Conservation (phyloP, 2,888 invertebrate genomes). For the Tipula lateralis region DNA sequence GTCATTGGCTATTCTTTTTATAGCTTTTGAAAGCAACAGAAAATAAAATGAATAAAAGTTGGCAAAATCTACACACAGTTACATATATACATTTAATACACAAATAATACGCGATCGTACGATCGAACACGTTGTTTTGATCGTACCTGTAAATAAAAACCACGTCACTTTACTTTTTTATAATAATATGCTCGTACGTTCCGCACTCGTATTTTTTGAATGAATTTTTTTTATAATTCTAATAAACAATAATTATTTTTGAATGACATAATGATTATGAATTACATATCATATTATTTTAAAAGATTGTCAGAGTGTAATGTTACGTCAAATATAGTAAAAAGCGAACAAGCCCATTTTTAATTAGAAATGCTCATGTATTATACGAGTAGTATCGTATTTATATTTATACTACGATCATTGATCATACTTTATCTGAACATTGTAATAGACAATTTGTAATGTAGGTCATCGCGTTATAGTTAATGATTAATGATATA, state of each 20-base stretch:
- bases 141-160: neutral
- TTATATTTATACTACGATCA: neutral
- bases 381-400: neutral
- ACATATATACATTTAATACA: neutral
- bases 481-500: neutral
- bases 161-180: neutral
- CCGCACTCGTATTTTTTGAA: neutral
- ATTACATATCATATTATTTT: neutral
- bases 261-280: neutral
- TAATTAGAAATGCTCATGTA: neutral
- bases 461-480: neutral
- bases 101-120: neutral
- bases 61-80: slow-evolving; percentile 3
- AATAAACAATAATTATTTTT: neutral
- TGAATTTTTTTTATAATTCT: neutral
- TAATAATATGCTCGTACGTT: neutral
- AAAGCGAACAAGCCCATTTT: neutral
- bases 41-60: neutral
- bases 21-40: slow-evolving; percentile 13
- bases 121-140: slow-evolving; percentile 6
- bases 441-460: neutral
- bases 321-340: neutral
- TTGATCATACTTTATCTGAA: neutral
- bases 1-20: neutral
- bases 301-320: neutral